phyloP scores from a whole-genome alignment of 2,888 invertebrate species.

The Tachina grossa region DNA sequence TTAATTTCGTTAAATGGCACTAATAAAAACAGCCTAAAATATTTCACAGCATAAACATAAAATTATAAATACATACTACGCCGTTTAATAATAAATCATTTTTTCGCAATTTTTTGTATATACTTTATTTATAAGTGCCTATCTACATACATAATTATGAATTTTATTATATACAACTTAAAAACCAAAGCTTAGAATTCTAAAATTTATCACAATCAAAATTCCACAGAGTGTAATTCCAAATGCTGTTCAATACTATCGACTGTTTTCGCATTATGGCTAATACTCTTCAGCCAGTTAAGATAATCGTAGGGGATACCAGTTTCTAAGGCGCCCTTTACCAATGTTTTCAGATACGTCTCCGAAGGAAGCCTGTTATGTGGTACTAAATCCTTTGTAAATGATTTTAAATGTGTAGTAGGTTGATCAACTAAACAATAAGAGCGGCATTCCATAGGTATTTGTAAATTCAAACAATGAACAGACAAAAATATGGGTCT shows the following conservation, averaged over 20 bases:
- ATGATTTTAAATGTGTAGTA: conserved; percentile 77
- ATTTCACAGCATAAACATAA: too few relatives aligned
- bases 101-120: too few relatives aligned
- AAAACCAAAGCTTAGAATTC: too few relatives aligned
- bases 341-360: conserved; percentile 85
- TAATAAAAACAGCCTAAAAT: too few relatives aligned
- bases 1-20: too few relatives aligned
- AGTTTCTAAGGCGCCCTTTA: conserved; percentile 80
- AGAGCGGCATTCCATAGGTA: conserved; percentile 84
- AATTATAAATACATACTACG: too few relatives aligned
- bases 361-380: conserved; percentile 89
- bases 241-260: conserved; percentile 80
- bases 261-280: conserved; percentile 89
- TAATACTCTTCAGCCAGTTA: conserved; percentile 86
- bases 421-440: conserved; percentile 89
- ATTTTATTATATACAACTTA: too few relatives aligned
- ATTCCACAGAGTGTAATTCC: conserved; percentile 77
- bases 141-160: too few relatives aligned
- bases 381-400: conserved; percentile 83
- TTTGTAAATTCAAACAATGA: conserved; percentile 29
- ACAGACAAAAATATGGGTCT: conserved; percentile 65
- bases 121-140: too few relatives aligned
- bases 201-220: conserved; percentile 26
- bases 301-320: conserved; percentile 90
- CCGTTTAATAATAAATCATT: too few relatives aligned